Evolutionary conservation across 2,888 invertebrate genomes (phyloP).

Genomic region (Hetaerina titia): DNA sequence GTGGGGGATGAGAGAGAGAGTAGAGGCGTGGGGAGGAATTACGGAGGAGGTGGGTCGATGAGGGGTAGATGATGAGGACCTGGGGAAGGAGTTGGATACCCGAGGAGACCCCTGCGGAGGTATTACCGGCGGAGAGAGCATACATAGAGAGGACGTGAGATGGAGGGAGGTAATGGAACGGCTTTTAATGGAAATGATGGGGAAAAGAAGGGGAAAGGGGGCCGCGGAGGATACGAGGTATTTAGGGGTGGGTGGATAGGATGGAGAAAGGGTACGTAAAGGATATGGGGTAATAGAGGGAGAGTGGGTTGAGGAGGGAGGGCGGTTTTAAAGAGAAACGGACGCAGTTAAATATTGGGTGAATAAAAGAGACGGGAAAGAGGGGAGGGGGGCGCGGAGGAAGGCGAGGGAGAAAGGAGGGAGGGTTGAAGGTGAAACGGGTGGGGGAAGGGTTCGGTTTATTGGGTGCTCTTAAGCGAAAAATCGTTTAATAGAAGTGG

Average conservation of each 20-base stretch:
- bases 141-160: neutral
- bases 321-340: slow-evolving; percentile 28
- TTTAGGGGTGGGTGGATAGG: neutral
- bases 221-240: neutral
- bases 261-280: slow-evolving; percentile 12
- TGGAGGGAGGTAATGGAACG: slow-evolving; percentile 55
- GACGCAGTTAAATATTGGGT: neutral
- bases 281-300: neutral
- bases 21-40: too few relatives aligned
- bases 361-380: neutral
- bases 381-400: neutral
- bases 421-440: neutral
- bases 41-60: neutral
- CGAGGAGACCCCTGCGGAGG: slow-evolving; percentile 6
- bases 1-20: neutral
- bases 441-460: neutral
- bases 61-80: neutral
- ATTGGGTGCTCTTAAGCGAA: slow-evolving; percentile 24
- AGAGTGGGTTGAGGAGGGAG: neutral
- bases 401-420: neutral
- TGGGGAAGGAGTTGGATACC: neutral
- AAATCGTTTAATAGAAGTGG: slow-evolving; percentile 31
- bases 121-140: neutral
- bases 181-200: slow-evolving; percentile 59
- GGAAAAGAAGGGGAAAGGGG: neutral